Conservation (phyloP, 2,797 vertebrate species). For the Tapera naevia region DNA sequence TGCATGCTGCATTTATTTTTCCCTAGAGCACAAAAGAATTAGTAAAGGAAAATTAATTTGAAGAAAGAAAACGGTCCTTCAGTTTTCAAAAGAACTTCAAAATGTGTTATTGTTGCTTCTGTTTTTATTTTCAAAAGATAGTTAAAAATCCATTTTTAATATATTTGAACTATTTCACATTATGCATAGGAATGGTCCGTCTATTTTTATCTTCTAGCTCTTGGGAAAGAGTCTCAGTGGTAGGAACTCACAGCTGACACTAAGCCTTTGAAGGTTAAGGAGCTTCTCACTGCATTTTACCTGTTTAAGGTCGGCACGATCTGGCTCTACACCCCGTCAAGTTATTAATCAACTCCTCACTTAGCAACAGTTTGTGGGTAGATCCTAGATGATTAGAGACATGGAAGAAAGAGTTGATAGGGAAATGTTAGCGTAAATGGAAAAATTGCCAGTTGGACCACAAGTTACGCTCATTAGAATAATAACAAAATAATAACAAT, state of each 20-base stretch:
- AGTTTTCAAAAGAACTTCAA: neutral
- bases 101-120: neutral
- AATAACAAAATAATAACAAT: no score
- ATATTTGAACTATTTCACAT: neutral
- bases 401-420: constrained; percentile 8
- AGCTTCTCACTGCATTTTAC: neutral
- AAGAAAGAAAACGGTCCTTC: neutral
- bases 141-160: neutral
- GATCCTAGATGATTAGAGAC: neutral
- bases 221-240: neutral
- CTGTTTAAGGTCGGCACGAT: neutral
- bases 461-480: neutral
- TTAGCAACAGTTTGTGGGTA: neutral
- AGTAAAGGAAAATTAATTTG: constrained; percentile 25
- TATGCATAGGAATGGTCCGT: neutral
- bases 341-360: constrained; percentile 61
- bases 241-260: neutral
- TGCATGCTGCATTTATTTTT: constrained; percentile 12
- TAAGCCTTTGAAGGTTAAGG: neutral
- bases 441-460: neutral
- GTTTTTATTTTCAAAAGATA: neutral
- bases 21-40: neutral
- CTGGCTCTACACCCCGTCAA: neutral
- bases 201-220: neutral
- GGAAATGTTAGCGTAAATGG: neutral